These are phyloP conservation scores for Clitarchus hookeri DNA, from an alignment of 2,888 invertebrate species.

Conservation along the genomic window DNA sequence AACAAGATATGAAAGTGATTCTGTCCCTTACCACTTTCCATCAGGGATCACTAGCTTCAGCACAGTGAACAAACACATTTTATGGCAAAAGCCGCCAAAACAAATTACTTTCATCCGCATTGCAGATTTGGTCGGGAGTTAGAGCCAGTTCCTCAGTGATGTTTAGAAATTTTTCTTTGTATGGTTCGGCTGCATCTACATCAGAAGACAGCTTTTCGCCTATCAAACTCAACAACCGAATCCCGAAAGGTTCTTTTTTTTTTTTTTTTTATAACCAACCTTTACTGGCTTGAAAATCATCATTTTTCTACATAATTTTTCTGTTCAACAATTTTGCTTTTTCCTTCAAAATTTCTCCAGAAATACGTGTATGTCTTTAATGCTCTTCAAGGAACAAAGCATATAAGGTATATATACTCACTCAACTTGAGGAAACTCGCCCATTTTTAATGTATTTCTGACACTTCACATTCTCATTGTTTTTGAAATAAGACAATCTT, in stretches of 20 bases:
- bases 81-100: conserved; percentile 28
- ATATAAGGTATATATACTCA: background rate
- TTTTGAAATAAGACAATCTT: background rate
- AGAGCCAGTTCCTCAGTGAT: conserved; percentile 25
- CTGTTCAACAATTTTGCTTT: background rate
- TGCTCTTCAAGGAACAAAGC: background rate
- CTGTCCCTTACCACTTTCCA: conserved; percentile 45
- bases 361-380: background rate
- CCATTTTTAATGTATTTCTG: background rate
- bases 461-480: conserved; percentile 17
- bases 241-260: background rate
- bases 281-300: background rate
- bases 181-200: conserved; percentile 23
- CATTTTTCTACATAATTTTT: conserved; percentile 4
- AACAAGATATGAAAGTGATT: conserved; percentile 48
- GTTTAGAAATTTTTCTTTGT: conserved; percentile 32
- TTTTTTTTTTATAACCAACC: background rate
- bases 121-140: conserved; percentile 28
- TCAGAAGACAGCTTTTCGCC: conserved; percentile 34
- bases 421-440: conserved; percentile 17
- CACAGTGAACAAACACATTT: conserved; percentile 45
- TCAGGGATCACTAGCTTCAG: conserved; percentile 45
- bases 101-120: conserved; percentile 31
- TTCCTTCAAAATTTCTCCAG: conserved; percentile 16
- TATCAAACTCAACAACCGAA: conserved; percentile 19